Conservation (phyloP, 37 sponge, comb jelly and placozoan genomes). For the Tethya wilhelma region DNA sequence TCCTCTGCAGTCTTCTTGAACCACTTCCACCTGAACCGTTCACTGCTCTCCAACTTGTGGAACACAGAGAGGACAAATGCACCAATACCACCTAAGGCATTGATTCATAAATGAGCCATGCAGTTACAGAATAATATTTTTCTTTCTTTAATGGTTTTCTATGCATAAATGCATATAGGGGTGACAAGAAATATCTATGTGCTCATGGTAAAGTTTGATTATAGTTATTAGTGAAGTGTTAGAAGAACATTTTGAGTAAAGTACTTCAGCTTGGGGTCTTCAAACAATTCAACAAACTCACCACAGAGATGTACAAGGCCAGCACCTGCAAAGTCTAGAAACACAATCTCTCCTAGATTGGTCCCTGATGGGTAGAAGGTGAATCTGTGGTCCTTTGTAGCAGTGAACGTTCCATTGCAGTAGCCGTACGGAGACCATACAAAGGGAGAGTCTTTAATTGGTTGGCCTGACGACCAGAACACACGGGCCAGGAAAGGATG, state of each 20-base stretch:
- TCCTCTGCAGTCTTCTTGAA: too few relatives aligned
- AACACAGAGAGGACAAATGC: constrained; percentile 62
- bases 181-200: too few relatives aligned
- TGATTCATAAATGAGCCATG: too few relatives aligned
- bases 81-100: constrained; percentile 88
- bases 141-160: too few relatives aligned
- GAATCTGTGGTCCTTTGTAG: constrained; percentile 20
- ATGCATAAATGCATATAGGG: too few relatives aligned
- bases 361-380: background rate
- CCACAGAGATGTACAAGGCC: constrained; percentile 83
- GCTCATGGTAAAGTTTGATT: too few relatives aligned
- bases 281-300: constrained; percentile 26
- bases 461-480: constrained; percentile 49
- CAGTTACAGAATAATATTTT: too few relatives aligned
- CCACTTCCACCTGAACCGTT: too few relatives aligned
- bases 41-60: constrained; percentile 67
- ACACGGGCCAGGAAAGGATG: constrained; percentile 75
- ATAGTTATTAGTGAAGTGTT: too few relatives aligned
- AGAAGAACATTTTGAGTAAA: too few relatives aligned
- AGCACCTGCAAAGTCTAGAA: constrained; percentile 89
- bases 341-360: constrained; percentile 17
- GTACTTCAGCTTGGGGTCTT: too few relatives aligned
- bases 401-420: constrained; percentile 75
- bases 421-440: constrained; percentile 66
- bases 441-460: background rate